These are phyloP conservation scores for Microctonus brassicae DNA, from an alignment of 2,888 invertebrate genomes.

Conservation along the genomic window DNA sequence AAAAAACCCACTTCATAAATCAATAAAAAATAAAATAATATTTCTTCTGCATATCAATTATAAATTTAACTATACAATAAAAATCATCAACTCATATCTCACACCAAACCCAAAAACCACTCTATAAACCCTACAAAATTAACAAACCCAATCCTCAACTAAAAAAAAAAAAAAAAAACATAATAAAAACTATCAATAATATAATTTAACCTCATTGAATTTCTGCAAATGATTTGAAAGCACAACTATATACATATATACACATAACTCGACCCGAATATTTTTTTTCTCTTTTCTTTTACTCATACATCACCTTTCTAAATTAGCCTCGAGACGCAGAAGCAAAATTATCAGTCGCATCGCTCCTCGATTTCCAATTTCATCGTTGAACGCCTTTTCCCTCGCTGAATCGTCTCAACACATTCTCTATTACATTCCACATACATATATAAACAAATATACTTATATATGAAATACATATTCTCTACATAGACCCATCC, in stretches of 20 bases:
- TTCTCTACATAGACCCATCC: background rate
- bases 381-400: slow-evolving; percentile 18
- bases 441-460: no score
- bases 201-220: background rate
- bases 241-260: slow-evolving; percentile 4
- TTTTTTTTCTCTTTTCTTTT: no score
- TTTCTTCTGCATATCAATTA: no score
- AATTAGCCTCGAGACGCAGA: slow-evolving; percentile 46
- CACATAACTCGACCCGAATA: slow-evolving; percentile 49
- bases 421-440: background rate
- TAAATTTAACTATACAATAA: no score
- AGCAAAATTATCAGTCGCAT: slow-evolving; percentile 32
- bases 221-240: slow-evolving; percentile 19
- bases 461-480: background rate
- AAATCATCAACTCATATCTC: no score
- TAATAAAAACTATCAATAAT: background rate
- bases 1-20: no score
- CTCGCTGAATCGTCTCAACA: background rate
- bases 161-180: background rate
- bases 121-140: no score
- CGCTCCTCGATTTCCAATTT: slow-evolving; percentile 37
- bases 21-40: no score
- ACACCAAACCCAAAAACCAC: no score
- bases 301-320: slow-evolving; percentile 54
- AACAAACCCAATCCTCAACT: no score